Base-by-base conservation (phyloP, 1,140 invertebrate genomes). In the Brachionus plicatilis region DNA sequence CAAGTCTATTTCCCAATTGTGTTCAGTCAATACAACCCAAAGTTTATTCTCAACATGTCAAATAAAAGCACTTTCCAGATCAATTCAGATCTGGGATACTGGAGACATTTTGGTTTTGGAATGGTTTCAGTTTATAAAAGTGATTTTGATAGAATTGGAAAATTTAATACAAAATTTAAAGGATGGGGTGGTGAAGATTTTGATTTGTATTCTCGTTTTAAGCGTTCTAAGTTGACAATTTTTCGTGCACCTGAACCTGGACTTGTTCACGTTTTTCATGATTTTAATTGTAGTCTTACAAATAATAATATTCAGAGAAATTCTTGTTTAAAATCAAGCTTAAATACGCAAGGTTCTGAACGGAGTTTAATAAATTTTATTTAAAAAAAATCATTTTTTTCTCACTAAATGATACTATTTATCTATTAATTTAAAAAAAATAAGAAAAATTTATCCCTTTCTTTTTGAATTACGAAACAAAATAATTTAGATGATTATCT, bases 1-100 rank as follows among this genome's bases (percentile, higher is more conserved):
- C 93, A 93, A 87, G 94, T 94, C 1, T 95, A 94, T 89, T 95
- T 94, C 89, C 94, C 94, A 7, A 93, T 95, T 85, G 93, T 94
- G 43, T 95, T 95, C 88, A 94, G 93, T 88, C 90, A 94, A 12
- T 95, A 94, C 89, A 94, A 94, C 90, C 94, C 94, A 29, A 17
- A 50, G 9, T 76, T 27, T 47, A 91, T 91, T 5, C 92, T 93
- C 85, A 92, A 94, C 12, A 7, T 56, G n/a, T 0, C 53, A 82
- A 93, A 86, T 53, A 92, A 92, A 84, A 93, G 94, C 87, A 93
- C 94, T 88, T 90, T 94, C 53, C 91, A 94, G 24, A 94, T 95
- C 86, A 94, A 93, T 0, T 91, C 93, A 86, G 93, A 94, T 86
- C 93, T 93, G 0, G 94, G 94, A 3, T 94, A 94, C 87, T 95